Conservation (phyloP, 2,797 vertebrate genomes). For the Naso thynnoides region DNA sequence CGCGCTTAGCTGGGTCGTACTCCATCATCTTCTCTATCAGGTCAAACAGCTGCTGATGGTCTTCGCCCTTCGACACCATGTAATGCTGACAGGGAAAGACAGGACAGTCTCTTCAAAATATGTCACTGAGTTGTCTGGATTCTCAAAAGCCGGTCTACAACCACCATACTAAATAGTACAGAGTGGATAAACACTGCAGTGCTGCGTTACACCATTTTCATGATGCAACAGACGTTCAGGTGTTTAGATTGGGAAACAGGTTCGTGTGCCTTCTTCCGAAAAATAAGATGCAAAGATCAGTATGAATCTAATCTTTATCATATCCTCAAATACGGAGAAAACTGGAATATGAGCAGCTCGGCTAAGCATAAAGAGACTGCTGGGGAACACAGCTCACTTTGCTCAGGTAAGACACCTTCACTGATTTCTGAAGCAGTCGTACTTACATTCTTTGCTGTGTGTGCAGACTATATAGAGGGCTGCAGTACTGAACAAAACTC, state of each 20-base stretch:
- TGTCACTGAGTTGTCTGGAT: not conserved
- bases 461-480: not conserved
- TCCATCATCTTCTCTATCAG: conserved; percentile 91
- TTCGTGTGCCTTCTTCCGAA: not conserved
- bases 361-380: not conserved
- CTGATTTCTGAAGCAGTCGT: not conserved
- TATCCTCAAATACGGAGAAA: not conserved
- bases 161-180: not conserved
- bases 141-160: not conserved
- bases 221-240: not conserved
- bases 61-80: conserved; percentile 84
- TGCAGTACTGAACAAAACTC: not conserved
- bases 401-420: not conserved
- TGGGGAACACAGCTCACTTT: no score
- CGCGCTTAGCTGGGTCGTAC: conserved; percentile 87
- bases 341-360: not conserved
- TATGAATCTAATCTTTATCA: not conserved
- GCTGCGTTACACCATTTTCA: not conserved
- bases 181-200: not conserved
- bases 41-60: conserved; percentile 89
- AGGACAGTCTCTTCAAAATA: not conserved
- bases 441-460: not conserved
- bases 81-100: conserved; percentile 81
- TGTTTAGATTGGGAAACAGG: not conserved
- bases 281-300: not conserved